Conservation (phyloP, 2,797 vertebrate genomes). For the Sebastes iracundus region DNA sequence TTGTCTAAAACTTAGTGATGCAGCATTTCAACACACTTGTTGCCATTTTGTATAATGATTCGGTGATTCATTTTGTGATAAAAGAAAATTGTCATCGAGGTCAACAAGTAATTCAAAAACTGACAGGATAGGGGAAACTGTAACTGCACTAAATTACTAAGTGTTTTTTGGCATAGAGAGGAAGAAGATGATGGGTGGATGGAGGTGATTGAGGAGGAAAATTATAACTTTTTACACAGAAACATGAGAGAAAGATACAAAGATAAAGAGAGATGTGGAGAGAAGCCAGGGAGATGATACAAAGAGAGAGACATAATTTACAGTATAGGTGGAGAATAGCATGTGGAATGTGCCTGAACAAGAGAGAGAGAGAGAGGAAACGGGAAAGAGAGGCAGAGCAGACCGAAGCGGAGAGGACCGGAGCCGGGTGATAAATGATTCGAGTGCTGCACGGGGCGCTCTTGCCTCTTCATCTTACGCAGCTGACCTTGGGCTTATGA, state of each 20-base stretch:
- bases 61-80: background rate
- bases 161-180: background rate
- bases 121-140: background rate
- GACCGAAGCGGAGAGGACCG: conserved; percentile 20
- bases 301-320: conserved; percentile 49
- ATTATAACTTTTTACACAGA: background rate
- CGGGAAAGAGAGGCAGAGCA: conserved; percentile 23
- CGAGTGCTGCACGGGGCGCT: conserved; percentile 58
- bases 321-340: conserved; percentile 8
- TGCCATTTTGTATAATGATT: background rate
- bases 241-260: background rate
- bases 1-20: background rate
- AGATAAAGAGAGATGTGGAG: conserved; percentile 19
- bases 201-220: background rate
- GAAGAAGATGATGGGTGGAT: background rate
- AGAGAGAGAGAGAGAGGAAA: conserved; percentile 27
- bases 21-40: background rate
- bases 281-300: background rate
- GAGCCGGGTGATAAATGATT: conserved; percentile 77
- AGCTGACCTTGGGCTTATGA: conserved; percentile 87
- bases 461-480: conserved; percentile 77
- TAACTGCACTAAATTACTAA: background rate
- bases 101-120: background rate
- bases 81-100: background rate
- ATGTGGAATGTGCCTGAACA: conserved; percentile 27